Percentiles rank a stretch among this genome's conserved stretches.
Evolutionary conservation across 2,888 invertebrate species (phyloP).

Genomic region (Pherbina coryleti): DNA sequence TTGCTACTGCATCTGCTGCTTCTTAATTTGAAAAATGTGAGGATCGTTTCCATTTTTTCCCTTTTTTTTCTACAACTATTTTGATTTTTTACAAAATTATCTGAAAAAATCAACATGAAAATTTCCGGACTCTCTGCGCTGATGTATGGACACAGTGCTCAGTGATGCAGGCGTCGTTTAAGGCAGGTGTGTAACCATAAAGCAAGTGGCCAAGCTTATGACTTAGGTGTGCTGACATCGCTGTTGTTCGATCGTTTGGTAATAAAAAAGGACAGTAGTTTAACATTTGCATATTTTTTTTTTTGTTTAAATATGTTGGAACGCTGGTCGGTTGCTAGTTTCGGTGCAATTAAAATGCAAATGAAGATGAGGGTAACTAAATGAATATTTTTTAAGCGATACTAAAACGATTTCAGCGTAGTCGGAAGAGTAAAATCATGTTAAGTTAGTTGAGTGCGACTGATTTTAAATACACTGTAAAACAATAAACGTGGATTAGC

Average conservation of each 20-base stretch:
- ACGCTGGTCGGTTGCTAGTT: constrained; percentile 3
- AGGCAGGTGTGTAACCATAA: neutral
- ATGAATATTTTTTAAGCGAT: neutral
- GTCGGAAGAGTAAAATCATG: neutral
- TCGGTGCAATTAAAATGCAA: constrained; percentile 32
- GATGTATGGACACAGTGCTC: neutral
- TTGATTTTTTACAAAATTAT: constrained; percentile 14
- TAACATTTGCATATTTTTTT: neutral
- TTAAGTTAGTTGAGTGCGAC: neutral
- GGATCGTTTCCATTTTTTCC: neutral
- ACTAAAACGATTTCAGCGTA: neutral
- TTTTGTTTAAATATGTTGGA: neutral
- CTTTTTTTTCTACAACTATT: neutral
- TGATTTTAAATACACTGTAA: neutral
- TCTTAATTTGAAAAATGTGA: neutral
- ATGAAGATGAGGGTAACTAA: constrained; percentile 7
- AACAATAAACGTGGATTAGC: too few species aligned
- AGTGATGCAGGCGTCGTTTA: neutral
- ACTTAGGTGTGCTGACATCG: neutral
- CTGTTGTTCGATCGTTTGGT: constrained; percentile 9
- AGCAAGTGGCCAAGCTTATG: neutral
- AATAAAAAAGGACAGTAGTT: neutral
- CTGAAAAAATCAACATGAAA: constrained; percentile 13
- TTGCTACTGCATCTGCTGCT: neutral
- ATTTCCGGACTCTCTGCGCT: neutral